Conservation (phyloP, 2,797 vertebrate species). For the Pangasius djambal region DNA sequence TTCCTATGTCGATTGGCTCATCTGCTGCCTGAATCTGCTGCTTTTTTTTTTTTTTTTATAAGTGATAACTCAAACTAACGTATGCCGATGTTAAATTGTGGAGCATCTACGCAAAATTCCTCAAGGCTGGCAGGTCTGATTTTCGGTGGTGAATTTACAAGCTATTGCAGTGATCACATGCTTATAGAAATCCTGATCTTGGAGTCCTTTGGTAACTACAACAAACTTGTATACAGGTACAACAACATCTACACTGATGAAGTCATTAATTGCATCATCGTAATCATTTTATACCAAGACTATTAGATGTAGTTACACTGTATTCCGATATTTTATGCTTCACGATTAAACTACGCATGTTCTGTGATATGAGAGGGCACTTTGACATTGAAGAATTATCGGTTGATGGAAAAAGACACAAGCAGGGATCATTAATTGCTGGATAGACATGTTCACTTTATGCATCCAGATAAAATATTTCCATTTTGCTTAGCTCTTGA, state of each 20-base stretch:
- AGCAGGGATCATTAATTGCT: slow-evolving; percentile 24
- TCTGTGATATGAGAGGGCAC: slow-evolving; percentile 36
- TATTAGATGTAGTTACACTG: slow-evolving; percentile 20
- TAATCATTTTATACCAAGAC: not conserved
- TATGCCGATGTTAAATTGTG: not conserved
- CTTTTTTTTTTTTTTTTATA: too few relatives aligned
- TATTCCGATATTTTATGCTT: slow-evolving; percentile 7
- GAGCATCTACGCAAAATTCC: not conserved
- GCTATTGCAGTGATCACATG: not conserved
- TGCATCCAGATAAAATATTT: slow-evolving; percentile 25
- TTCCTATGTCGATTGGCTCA: not conserved
- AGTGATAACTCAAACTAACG: too few relatives aligned
- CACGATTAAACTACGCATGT: not conserved
- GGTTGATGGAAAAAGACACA: slow-evolving; percentile 7
- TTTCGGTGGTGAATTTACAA: not conserved
- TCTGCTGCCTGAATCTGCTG: not conserved
- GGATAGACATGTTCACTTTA: slow-evolving; percentile 11
- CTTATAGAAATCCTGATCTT: slow-evolving; percentile 9
- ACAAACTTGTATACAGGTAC: slow-evolving; percentile 39
- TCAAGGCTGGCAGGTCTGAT: not conserved
- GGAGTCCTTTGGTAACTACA: slow-evolving; percentile 49
- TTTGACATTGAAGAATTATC: slow-evolving; percentile 22
- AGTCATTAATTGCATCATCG: slow-evolving; percentile 14
- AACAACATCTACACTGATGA: slow-evolving; percentile 37
- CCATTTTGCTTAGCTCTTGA: not conserved